phyloP scores from a whole-genome alignment of 2,888 invertebrate species.

The Idaea straminata region DNA sequence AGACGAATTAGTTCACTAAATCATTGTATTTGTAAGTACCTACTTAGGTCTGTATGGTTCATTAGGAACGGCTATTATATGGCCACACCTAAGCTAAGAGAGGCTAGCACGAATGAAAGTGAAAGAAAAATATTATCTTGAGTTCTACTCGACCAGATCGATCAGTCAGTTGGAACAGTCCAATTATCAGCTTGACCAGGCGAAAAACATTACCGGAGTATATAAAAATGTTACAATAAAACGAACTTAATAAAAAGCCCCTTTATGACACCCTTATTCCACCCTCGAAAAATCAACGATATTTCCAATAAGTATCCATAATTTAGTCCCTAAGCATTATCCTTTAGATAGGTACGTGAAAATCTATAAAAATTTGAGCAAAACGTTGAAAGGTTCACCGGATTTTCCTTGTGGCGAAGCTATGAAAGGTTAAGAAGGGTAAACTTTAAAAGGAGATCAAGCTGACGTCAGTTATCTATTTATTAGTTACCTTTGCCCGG shows the following conservation, averaged over 20 bases:
- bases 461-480: not conserved
- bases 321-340: not conserved
- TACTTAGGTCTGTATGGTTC: not conserved
- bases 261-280: not conserved
- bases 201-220: too few species aligned
- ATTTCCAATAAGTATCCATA: conserved; percentile 1
- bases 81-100: too few species aligned
- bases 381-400: not conserved
- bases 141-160: too few species aligned
- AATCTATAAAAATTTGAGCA: not conserved
- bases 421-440: conserved; percentile 1
- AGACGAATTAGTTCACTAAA: not conserved
- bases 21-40: not conserved
- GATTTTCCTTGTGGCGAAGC: not conserved
- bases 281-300: not conserved
- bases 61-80: not conserved
- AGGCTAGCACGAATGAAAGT: too few species aligned
- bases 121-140: too few species aligned
- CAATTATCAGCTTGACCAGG: too few species aligned
- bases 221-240: not conserved
- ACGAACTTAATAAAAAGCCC: not conserved
- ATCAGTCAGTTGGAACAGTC: too few species aligned
- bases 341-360: not conserved
- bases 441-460: not conserved
- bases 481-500: not conserved